Evolutionary conservation across 2,113 vertebrate genomes (phyloP), one percentile per base, ranked within the genome.

Genomic region (Cricetomys ansorgei): DNA sequence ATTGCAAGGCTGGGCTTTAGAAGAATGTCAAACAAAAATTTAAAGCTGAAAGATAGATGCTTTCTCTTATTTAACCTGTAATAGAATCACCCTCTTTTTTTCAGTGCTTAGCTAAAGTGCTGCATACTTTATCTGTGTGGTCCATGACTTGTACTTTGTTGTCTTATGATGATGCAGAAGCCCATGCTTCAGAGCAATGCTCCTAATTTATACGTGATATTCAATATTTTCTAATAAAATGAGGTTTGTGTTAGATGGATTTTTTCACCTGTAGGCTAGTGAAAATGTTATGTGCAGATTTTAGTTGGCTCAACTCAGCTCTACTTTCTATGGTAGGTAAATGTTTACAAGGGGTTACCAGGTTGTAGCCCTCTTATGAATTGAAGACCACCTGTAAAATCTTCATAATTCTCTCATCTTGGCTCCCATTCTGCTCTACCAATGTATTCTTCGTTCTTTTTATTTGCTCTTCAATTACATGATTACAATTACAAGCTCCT

Each of bases 1-100:
- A 92, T 76, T n/a, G 64, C 48, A 80, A 76, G 75, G 29, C 29
- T 53, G 76, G 37, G 57, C 45, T 90, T 91, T 62, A 67, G 45
- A 76, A 81, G 67, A 88, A 43, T 12, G 11, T 27, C 57, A 81
- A 45, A 89, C 76, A 50, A 62, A 88, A 91, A 43, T 19, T 79
- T 76, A 76, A 79, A 88, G 65, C 17, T 75, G 23, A 27, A 83
- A 69, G 53, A 83, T 64, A 37, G 80, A 53, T 31, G 37, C 11
- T 57, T 88, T 94, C 43, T 95, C n/a, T 72, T 55, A 45, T 86
- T 87, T 89, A 90, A 67, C 17, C 31, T 83, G 40, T 72, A 69
- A 77, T 55, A 72, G 86, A 88, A 80, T 64, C 64, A 69, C 27
- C 27, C 37, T n/a, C 7, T 87, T 87, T 12, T 53, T 86, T 10